Percentiles rank a stretch among this genome's conserved stretches.
Evolutionary conservation across 2,113 vertebrate genomes (phyloP).

Genomic region (Calypte anna): DNA sequence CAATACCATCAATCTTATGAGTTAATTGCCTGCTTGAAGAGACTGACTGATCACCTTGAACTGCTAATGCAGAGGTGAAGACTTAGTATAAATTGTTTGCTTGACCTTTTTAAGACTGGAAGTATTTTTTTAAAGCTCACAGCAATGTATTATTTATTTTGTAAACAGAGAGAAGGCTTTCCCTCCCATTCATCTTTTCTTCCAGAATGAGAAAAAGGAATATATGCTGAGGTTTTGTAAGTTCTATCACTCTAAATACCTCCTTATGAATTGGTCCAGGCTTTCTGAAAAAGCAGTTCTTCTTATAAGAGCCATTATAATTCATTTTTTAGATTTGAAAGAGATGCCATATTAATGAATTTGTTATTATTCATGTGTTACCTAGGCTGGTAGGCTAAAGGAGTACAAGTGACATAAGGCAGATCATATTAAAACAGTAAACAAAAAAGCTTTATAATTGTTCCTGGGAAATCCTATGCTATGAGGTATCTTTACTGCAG

Average conservation of each 20-base stretch:
- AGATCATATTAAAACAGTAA: not conserved
- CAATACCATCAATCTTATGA: not conserved
- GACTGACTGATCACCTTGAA: not conserved
- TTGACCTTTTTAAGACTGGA: not conserved
- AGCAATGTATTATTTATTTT: not conserved
- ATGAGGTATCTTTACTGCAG: not conserved
- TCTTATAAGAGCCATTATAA: not conserved
- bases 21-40: not conserved
- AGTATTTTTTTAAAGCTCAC: not conserved
- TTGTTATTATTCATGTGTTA: not conserved
- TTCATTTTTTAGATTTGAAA: not conserved
- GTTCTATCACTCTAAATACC: not conserved
- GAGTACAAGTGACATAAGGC: not conserved
- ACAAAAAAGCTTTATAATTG: not conserved
- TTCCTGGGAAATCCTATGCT: not conserved
- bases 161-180: not conserved
- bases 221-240: not conserved
- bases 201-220: not conserved
- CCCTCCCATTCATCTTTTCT: not conserved
- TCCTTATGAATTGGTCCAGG: not conserved
- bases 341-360: not conserved
- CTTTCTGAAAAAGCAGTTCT: not conserved
- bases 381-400: not conserved
- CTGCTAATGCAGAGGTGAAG: not conserved
- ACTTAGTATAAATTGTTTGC: not conserved